Evolutionary conservation across 1,140 invertebrate species (phyloP).

Genomic region (Battus philenor): DNA sequence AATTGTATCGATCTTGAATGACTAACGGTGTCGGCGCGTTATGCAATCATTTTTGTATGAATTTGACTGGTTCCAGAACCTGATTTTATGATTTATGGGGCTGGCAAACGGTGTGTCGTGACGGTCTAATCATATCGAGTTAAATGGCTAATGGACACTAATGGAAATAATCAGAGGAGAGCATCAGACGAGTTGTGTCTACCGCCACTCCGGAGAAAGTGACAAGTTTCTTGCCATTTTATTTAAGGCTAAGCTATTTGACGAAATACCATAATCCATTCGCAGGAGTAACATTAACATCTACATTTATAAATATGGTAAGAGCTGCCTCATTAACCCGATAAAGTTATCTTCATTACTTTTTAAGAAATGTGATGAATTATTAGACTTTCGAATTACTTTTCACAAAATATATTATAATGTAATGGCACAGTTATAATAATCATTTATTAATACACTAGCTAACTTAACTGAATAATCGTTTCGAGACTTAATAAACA

Average conservation of each 20-base stretch:
- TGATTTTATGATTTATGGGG: slow-evolving; percentile 61
- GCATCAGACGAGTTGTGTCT: slow-evolving; percentile 50
- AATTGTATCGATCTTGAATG: slow-evolving; percentile 9
- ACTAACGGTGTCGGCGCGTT: slow-evolving; percentile 22
- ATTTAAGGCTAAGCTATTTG: slow-evolving; percentile 31
- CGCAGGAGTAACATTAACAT: too few species aligned
- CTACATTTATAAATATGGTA: too few species aligned
- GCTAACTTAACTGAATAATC: too few species aligned
- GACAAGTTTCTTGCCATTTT: slow-evolving; percentile 35
- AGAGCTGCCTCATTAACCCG: too few species aligned
- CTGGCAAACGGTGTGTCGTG: slow-evolving; percentile 49
- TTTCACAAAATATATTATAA: background rate
- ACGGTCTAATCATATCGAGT: slow-evolving; percentile 68
- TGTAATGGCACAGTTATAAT: too few species aligned
- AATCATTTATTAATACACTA: too few species aligned
- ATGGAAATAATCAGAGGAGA: slow-evolving; percentile 64
- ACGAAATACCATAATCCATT: background rate
- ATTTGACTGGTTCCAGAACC: slow-evolving; percentile 38
- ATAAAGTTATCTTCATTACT: background rate
- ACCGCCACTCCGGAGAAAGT: slow-evolving; percentile 47
- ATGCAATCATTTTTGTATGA: slow-evolving; percentile 33
- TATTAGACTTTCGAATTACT: background rate
- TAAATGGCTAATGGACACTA: slow-evolving; percentile 70
- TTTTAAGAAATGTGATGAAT: background rate
- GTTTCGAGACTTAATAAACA: too few species aligned